These are phyloP conservation scores for Tetragnatha montana DNA, from an alignment of 2,888 invertebrate genomes.

Conservation along the genomic window DNA sequence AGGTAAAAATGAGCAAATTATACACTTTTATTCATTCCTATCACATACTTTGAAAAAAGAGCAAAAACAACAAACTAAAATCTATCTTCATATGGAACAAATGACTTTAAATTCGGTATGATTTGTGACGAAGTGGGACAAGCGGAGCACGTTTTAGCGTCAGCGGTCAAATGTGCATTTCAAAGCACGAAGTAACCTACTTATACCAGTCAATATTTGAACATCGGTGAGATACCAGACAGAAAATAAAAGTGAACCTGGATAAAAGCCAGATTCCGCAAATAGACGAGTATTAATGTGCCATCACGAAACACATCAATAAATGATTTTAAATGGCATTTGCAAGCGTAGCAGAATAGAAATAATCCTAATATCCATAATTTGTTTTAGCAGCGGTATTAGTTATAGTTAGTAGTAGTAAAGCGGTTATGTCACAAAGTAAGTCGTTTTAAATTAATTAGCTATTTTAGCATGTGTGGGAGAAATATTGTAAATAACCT, in stretches of 20 bases:
- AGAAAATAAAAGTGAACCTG: not conserved
- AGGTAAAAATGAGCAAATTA: not conserved
- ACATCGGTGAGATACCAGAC: not conserved
- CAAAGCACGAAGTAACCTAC: not conserved
- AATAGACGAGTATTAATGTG: not conserved
- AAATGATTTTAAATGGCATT: too few species aligned
- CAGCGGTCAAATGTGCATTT: not conserved
- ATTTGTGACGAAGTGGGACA: not conserved
- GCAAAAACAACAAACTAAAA: not conserved
- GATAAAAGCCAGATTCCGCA: not conserved
- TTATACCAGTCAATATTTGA: not conserved
- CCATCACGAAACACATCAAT: too few species aligned
- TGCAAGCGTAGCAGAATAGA: too few species aligned
- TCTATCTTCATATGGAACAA: not conserved
- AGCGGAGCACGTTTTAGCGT: not conserved
- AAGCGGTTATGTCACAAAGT: too few species aligned
- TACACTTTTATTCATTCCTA: not conserved
- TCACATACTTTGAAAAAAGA: not conserved
- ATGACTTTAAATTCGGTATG: not conserved
- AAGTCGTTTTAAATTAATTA: too few species aligned
- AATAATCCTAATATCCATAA: too few species aligned
- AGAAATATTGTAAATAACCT: too few species aligned
- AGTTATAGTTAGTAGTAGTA: too few species aligned
- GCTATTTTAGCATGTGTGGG: too few species aligned
- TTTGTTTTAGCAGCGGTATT: too few species aligned